Base-by-base conservation (phyloP, 2,888 invertebrate species). In the Pseudococcus viburni region DNA sequence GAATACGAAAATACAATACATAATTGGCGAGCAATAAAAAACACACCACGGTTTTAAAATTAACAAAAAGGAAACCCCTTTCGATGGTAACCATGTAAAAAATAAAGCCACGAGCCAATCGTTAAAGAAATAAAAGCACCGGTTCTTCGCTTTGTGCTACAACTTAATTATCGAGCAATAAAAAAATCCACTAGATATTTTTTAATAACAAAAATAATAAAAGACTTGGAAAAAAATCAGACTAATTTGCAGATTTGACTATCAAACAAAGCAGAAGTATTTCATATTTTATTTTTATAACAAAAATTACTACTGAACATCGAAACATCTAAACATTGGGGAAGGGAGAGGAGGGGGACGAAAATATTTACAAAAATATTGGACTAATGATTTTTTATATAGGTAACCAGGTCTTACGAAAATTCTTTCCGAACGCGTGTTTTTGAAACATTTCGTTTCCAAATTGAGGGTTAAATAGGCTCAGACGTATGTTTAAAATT, bases 21-120 rank as follows among this genome's bases (percentile, higher is more conserved):
- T 46, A 46, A 46, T 33, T 64, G 64, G 42, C 73, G 73, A 73
- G 33, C 73, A 73, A 73, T 73, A 26, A 33, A 33, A 19, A 22
- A 64, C 22, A 19, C 19, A 64, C 22, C 46, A 46, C 42, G 42
- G 9, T 19, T 46, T 83, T 19, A 83, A 19, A 46, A 83, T 19
- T 83, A 46, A 17, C 7, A 83, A 46, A 83, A 83, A 46, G 9
- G 22, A 15, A 83, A 83, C 26, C 39, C 39, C 33, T 9, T 42
- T 83, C 80, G 46, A 46, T 83, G 80, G 80, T 83, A 83, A 83
- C 80, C 80, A 83, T 73, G 15, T 83, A 83, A 83, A 64, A 64
- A 64, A 64, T 9, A 22, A 64, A 64, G 64, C 80, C 80, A 83
- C 80, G 80, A 83, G 80, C 80, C 80, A 46, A 12, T 83, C 46